Evolutionary conservation across 2,888 invertebrate genomes (phyloP).

Genomic region (Anoncus sp.): DNA sequence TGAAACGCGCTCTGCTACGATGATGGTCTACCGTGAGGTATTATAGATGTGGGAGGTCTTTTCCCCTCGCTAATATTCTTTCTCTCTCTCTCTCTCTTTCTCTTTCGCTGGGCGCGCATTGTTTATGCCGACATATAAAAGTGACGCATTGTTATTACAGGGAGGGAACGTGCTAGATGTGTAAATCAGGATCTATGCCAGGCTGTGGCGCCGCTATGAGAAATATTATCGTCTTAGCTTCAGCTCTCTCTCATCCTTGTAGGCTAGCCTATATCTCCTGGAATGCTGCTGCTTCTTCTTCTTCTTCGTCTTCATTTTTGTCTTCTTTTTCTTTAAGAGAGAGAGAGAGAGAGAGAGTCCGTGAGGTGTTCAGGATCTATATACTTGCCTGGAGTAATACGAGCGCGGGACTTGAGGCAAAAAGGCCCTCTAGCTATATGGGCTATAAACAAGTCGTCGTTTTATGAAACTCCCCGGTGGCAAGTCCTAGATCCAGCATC

Average conservation of each 20-base stretch:
- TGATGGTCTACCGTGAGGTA: slow-evolving; percentile 36
- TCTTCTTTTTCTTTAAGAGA: slow-evolving; percentile 23
- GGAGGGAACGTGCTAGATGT: slow-evolving; percentile 76
- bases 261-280: slow-evolving; percentile 54
- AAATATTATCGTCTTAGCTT: slow-evolving; percentile 77
- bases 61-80: slow-evolving; percentile 36
- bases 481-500: slow-evolving; percentile 34
- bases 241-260: slow-evolving; percentile 62
- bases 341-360: slow-evolving; percentile 3
- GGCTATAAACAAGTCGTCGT: slow-evolving; percentile 72
- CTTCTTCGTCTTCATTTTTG: slow-evolving; percentile 35
- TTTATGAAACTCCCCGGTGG: slow-evolving; percentile 68
- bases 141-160: slow-evolving; percentile 79
- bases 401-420: slow-evolving; percentile 58
- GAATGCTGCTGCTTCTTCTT: slow-evolving; percentile 36
- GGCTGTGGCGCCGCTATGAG: slow-evolving; percentile 69
- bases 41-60: slow-evolving; percentile 63
- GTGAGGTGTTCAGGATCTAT: slow-evolving; percentile 52
- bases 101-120: slow-evolving; percentile 65
- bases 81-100: slow-evolving; percentile 25
- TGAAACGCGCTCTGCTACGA: slow-evolving; percentile 23
- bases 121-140: slow-evolving; percentile 78
- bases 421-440: slow-evolving; percentile 44
- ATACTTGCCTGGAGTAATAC: slow-evolving; percentile 67
- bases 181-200: slow-evolving; percentile 79